Percentiles rank a stretch among this genome's conserved stretches.
Conservation (phyloP, 2,888 invertebrate species). For the Synergus gifuensis region DNA sequence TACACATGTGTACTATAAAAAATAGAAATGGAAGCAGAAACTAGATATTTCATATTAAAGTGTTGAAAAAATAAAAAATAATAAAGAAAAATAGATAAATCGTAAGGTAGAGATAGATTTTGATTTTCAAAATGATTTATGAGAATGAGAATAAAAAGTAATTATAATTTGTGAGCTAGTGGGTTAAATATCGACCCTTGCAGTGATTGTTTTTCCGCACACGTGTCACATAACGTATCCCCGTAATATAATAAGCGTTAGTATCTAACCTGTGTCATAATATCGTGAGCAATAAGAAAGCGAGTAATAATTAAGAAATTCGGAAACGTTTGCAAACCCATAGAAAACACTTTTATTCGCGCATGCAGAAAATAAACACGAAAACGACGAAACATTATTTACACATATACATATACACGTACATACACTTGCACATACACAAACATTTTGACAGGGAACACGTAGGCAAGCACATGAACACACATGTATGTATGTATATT, state of each 20-base stretch:
- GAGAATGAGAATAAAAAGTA: neutral
- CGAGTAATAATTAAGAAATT: conserved; percentile 17
- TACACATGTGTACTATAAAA: conserved; percentile 16
- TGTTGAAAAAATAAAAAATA: conserved; percentile 6
- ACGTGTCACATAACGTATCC: conserved; percentile 20
- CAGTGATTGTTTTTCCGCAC: conserved; percentile 39
- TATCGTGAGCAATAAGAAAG: conserved; percentile 29
- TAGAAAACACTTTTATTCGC: conserved; percentile 41
- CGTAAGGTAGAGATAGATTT: conserved; percentile 17
- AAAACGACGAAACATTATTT: conserved; percentile 42
- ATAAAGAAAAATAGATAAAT: conserved; percentile 20
- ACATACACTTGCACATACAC: conserved; percentile 51
- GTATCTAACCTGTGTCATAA: conserved; percentile 36
- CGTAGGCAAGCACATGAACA: conserved; percentile 47
- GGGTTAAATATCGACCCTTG: conserved; percentile 29
- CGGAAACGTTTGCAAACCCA: neutral
- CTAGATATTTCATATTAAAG: conserved; percentile 42
- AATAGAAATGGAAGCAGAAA: neutral
- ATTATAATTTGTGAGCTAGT: conserved; percentile 27
- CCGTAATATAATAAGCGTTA: conserved; percentile 20
- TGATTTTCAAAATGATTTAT: conserved; percentile 21
- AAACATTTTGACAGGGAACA: conserved; percentile 40
- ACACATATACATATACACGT: conserved; percentile 50
- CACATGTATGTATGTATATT: conserved; percentile 73
- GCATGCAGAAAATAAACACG: conserved; percentile 45